Conservation (phyloP, 2,113 vertebrate genomes). For the Agapornis roseicollis region DNA sequence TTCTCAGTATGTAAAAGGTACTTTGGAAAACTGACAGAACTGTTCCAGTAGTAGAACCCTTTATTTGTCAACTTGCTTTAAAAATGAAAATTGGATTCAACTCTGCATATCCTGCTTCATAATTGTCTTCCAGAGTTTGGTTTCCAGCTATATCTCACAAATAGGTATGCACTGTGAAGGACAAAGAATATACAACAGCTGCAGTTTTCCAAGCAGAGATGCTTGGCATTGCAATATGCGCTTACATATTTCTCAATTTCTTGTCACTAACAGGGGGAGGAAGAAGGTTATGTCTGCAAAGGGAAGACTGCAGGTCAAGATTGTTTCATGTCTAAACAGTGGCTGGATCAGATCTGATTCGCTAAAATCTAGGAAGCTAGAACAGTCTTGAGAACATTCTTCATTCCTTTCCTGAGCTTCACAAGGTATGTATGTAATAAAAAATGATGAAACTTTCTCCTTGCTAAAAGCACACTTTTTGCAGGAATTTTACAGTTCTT, state of each 20-base stretch:
- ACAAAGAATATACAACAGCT: background rate
- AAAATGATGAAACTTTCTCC: background rate
- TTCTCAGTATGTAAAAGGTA: background rate
- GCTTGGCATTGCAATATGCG: accelerated
- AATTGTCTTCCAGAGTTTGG: background rate
- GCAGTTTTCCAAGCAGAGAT: background rate
- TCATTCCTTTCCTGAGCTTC: background rate
- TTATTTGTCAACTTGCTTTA: background rate
- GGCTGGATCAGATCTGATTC: background rate
- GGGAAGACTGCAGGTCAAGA: background rate
- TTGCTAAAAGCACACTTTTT: background rate
- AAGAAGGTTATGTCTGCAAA: background rate
- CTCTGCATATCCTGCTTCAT: background rate
- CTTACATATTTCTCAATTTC: background rate
- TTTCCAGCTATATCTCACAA: background rate
- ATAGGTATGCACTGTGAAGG: background rate
- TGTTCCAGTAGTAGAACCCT: background rate
- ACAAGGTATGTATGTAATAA: background rate
- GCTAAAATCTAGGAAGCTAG: background rate
- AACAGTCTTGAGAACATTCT: background rate
- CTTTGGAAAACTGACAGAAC: background rate
- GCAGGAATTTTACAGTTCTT: background rate
- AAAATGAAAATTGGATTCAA: background rate
- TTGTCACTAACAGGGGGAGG: background rate
- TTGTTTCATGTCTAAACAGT: background rate